Evolutionary conservation across 2,888 invertebrate species (phyloP).

Genomic region (Himalopsyche tibetana): DNA sequence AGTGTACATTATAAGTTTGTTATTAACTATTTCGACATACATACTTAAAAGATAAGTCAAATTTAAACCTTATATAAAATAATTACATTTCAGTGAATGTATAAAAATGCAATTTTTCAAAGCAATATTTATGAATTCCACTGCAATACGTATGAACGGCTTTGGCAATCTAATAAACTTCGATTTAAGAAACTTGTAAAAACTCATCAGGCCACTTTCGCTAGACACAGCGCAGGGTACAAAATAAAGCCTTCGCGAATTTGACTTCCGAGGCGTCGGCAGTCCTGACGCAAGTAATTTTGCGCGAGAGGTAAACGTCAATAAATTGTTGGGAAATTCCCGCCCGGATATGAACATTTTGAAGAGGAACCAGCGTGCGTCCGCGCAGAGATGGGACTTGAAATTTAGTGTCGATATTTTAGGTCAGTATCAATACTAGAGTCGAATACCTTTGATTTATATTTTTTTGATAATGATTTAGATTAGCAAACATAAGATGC

Average conservation of each 20-base stretch:
- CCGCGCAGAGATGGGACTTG: not conserved
- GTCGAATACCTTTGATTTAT: too few relatives aligned
- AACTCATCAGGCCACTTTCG: not conserved
- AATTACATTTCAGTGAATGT: too few relatives aligned
- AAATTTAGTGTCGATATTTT: not conserved
- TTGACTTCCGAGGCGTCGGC: not conserved
- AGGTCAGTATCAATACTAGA: not conserved
- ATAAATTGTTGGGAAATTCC: conserved; percentile 26
- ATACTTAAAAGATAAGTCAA: too few relatives aligned
- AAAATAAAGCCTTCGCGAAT: not conserved
- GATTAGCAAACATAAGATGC: too few relatives aligned
- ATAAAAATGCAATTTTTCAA: too few relatives aligned
- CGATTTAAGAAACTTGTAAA: not conserved
- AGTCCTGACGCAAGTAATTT: conserved; percentile 18
- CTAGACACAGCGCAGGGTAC: not conserved
- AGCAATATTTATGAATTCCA: too few relatives aligned
- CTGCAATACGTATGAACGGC: too few relatives aligned
- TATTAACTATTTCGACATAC: too few relatives aligned
- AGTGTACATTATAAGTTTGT: too few relatives aligned
- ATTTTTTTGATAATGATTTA: too few relatives aligned
- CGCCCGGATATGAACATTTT: conserved; percentile 30
- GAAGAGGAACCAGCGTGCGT: conserved; percentile 13
- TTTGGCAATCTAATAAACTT: too few relatives aligned
- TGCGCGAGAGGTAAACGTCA: conserved; percentile 16
- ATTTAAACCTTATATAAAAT: too few relatives aligned